These are phyloP conservation scores for Argyresthia albistria DNA, from an alignment of 2,888 invertebrate species.

Conservation along the genomic window DNA sequence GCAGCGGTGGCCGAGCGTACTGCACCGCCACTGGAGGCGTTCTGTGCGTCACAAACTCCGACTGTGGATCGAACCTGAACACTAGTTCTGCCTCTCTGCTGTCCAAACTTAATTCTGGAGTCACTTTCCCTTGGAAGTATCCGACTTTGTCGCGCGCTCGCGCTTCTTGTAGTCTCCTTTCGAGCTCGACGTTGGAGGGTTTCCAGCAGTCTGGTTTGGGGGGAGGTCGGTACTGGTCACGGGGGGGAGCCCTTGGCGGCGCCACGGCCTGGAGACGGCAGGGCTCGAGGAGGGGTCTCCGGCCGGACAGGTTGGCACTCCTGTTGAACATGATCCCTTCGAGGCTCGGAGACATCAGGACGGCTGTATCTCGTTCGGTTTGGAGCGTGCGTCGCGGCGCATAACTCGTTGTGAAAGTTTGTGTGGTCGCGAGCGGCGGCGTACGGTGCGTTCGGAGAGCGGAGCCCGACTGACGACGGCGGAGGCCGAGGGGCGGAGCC, in stretches of 20 bases:
- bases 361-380: neutral
- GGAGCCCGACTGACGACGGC: slow-evolving; percentile 12
- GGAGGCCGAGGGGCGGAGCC: slow-evolving; percentile 22
- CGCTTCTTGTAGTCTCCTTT: slow-evolving; percentile 51
- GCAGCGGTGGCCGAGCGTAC: slow-evolving; percentile 56
- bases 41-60: slow-evolving; percentile 49
- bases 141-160: slow-evolving; percentile 60
- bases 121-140: slow-evolving; percentile 63
- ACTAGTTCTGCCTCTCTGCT: slow-evolving; percentile 60
- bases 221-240: slow-evolving; percentile 47
- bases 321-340: slow-evolving; percentile 68
- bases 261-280: slow-evolving; percentile 22
- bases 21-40: slow-evolving; percentile 54
- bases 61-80: slow-evolving; percentile 61
- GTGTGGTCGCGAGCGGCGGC: slow-evolving; percentile 20
- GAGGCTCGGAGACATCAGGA: slow-evolving; percentile 66
- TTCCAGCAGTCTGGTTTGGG: slow-evolving; percentile 60
- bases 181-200: slow-evolving; percentile 63
- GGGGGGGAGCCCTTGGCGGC: slow-evolving; percentile 58
- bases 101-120: slow-evolving; percentile 57
- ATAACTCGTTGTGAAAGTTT: slow-evolving; percentile 51
- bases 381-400: slow-evolving; percentile 29
- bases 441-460: slow-evolving; percentile 26
- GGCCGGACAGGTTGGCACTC: slow-evolving; percentile 61
- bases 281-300: slow-evolving; percentile 62